Evolutionary conservation across 2,797 vertebrate species (phyloP).

Genomic region (Oryzias sinensis): DNA sequence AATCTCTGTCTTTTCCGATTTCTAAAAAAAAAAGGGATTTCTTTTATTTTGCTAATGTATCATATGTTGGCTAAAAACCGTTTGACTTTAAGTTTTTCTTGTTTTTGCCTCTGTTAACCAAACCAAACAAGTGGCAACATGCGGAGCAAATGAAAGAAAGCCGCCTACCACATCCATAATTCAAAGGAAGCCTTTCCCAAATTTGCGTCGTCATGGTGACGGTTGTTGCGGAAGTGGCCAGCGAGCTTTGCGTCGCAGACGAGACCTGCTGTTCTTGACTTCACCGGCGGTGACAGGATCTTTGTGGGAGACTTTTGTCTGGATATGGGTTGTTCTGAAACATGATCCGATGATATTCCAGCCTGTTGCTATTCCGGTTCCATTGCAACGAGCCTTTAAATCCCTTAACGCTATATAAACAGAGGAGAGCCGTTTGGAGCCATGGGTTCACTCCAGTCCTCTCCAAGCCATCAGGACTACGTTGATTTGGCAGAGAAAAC

Average conservation of each 20-base stretch:
- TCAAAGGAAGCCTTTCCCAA: conserved; percentile 16
- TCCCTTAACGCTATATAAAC: neutral
- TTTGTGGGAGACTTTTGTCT: neutral
- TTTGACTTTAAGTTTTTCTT: neutral
- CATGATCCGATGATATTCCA: conserved; percentile 11
- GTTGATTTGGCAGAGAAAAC: conserved; percentile 84
- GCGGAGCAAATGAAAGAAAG: conserved; percentile 11
- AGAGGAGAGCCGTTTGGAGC: neutral
- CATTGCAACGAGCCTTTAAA: neutral
- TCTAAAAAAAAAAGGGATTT: no score
- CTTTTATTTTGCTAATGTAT: no score
- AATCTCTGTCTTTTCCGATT: no score
- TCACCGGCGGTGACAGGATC: conserved; percentile 1
- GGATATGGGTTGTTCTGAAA: conserved; percentile 17
- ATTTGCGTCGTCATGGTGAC: conserved; percentile 46
- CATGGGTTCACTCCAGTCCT: conserved; percentile 69
- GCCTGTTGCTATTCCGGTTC: neutral
- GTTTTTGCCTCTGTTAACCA: no score
- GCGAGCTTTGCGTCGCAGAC: conserved; percentile 19
- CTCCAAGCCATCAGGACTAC: conserved; percentile 55
- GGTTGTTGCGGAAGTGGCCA: conserved; percentile 60
- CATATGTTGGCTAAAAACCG: no score
- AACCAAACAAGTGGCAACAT: neutral
- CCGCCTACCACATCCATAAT: conserved; percentile 18
- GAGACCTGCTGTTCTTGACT: conserved; percentile 21